These are phyloP conservation scores for Lycaon pictus DNA, from an alignment of 2,113 vertebrate species.

Conservation along the genomic window DNA sequence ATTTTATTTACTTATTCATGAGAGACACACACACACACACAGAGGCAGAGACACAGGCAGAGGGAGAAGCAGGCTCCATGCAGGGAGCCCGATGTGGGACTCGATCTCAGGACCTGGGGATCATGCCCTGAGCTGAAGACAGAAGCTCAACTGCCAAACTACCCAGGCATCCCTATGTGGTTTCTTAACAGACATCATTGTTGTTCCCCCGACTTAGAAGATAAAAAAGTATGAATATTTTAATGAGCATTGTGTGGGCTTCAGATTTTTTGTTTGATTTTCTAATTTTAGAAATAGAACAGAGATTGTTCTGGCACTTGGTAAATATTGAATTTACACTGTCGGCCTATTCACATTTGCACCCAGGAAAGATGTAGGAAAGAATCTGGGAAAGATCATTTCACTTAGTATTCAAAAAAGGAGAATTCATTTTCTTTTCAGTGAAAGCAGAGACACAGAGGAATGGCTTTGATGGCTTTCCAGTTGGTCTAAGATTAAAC, in stretches of 20 bases:
- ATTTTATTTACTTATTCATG: no score
- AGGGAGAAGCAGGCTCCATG: no score
- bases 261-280: conserved; percentile 19
- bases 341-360: neutral
- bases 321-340: neutral
- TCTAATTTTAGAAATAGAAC: conserved; percentile 24
- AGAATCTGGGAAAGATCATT: conserved; percentile 5
- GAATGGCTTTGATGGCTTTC: conserved; percentile 37
- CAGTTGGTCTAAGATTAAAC: conserved; percentile 57
- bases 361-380: neutral
- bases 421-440: neutral
- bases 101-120: no score
- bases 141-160: no score
- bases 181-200: neutral
- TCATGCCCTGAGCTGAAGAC: no score
- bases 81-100: no score
- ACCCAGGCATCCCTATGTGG: neutral
- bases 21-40: no score
- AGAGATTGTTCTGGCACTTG: neutral
- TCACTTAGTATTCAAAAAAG: conserved; percentile 49
- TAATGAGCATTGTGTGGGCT: neutral
- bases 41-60: no score
- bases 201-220: neutral
- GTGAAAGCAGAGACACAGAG: neutral
- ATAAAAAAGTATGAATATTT: neutral